Evolutionary conservation across 37 sponge, comb jelly and placozoan genomes (phyloP).

Genomic region (Chondrosia reniformis): DNA sequence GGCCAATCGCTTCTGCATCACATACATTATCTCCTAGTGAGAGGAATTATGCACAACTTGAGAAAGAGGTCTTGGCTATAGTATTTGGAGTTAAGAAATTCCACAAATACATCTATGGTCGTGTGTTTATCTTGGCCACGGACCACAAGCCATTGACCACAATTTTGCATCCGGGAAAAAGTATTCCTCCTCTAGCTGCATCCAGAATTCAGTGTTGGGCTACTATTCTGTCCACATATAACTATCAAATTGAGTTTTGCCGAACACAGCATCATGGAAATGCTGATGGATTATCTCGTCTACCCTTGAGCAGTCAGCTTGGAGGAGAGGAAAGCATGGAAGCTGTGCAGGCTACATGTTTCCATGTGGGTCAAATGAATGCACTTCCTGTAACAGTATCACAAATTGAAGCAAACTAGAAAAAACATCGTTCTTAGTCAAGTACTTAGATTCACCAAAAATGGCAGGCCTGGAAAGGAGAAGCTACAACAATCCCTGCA

Average conservation of each 20-base stretch:
- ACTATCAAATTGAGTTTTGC: background rate
- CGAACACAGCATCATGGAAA: conserved; percentile 13
- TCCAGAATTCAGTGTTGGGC: conserved; percentile 14
- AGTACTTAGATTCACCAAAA: background rate
- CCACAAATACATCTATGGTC: conserved; percentile 6
- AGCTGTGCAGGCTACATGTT: background rate
- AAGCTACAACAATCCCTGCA: background rate
- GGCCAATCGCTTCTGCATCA: conserved; percentile 31
- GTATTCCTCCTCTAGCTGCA: conserved; percentile 8
- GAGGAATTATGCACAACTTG: conserved; percentile 1
- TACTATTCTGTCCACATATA: background rate
- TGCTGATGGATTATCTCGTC: conserved; percentile 15
- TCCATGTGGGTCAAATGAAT: background rate
- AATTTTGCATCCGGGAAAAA: background rate
- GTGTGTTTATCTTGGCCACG: background rate
- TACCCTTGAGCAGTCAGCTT: background rate
- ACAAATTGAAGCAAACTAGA: background rate
- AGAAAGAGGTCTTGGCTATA: conserved; percentile 4
- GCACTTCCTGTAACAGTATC: background rate
- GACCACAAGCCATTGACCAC: conserved; percentile 21
- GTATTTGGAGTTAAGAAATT: conserved; percentile 8
- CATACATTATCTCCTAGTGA: background rate
- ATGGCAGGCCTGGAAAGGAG: conserved; percentile 16
- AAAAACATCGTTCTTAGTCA: background rate
- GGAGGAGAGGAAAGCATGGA: conserved; percentile 1